Evolutionary conservation across 2,888 invertebrate species (phyloP).

Genomic region (Ganaspis brasiliensis): DNA sequence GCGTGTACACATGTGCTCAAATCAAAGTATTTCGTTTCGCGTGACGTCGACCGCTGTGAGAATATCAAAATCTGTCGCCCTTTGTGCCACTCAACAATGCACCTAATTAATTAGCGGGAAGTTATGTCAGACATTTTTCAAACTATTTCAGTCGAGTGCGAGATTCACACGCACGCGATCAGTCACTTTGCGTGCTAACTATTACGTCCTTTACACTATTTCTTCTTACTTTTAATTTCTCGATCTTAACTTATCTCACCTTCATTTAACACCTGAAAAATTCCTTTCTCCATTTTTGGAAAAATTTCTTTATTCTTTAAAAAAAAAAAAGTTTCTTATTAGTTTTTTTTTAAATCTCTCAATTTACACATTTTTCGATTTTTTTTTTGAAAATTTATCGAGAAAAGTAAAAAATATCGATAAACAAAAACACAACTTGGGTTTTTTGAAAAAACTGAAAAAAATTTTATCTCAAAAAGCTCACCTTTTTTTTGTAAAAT

Average conservation of each 20-base stretch:
- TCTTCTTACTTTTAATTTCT: constrained; percentile 46
- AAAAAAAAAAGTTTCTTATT: too few relatives aligned
- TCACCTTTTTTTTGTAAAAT: too few relatives aligned
- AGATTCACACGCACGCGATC: constrained; percentile 65
- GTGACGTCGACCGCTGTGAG: constrained; percentile 60
- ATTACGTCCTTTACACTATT: constrained; percentile 52
- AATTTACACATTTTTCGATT: too few relatives aligned
- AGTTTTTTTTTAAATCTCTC: too few relatives aligned
- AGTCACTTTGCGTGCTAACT: constrained; percentile 51
- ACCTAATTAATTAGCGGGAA: constrained; percentile 78
- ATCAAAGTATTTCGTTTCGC: constrained; percentile 57
- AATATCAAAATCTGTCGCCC: constrained; percentile 58
- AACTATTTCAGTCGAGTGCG: constrained; percentile 68
- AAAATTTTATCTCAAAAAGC: too few relatives aligned
- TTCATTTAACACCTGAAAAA: background rate
- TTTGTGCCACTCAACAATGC: constrained; percentile 72
- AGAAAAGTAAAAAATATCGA: too few relatives aligned
- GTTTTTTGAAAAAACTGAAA: too few relatives aligned
- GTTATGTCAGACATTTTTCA: constrained; percentile 78
- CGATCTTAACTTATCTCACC: constrained; percentile 11
- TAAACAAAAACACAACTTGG: too few relatives aligned
- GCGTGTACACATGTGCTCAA: constrained; percentile 50
- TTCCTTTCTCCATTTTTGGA: too few relatives aligned
- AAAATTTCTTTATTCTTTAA: too few relatives aligned
- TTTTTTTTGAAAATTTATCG: too few relatives aligned